These are phyloP conservation scores for Proales similis DNA, from an alignment of 1,140 invertebrate genomes.

Conservation along the genomic window DNA sequence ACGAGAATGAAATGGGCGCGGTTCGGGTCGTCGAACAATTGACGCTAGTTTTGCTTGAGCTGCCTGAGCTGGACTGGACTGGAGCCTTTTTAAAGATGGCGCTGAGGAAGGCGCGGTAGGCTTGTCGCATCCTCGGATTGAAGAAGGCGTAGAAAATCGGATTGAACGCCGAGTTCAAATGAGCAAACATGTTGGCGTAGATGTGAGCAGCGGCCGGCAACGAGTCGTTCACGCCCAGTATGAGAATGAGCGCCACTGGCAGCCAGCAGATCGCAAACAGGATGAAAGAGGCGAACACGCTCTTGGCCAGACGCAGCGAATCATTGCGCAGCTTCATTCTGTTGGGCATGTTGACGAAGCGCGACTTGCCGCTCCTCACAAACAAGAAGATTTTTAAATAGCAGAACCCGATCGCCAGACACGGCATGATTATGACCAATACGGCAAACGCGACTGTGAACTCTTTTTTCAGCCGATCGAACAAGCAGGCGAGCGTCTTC, in stretches of 20 bases:
- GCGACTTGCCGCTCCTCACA: background rate
- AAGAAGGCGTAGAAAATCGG: constrained; percentile 43
- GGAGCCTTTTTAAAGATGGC: too few species aligned
- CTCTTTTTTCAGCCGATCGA: constrained; percentile 45
- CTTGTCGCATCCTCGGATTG: background rate
- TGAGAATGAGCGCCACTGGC: constrained; percentile 46
- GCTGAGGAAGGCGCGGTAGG: too few species aligned
- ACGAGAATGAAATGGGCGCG: too few species aligned
- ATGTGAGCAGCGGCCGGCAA: constrained; percentile 43
- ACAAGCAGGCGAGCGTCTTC: constrained; percentile 46
- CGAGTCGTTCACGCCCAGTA: constrained; percentile 42
- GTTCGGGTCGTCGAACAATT: too few species aligned
- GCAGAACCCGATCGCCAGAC: constrained; percentile 42
- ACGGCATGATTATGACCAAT: constrained; percentile 42
- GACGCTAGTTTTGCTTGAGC: too few species aligned
- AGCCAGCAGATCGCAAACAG: constrained; percentile 48
- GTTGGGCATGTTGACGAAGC: background rate
- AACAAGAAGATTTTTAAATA: constrained; percentile 39
- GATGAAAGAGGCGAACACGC: constrained; percentile 45
- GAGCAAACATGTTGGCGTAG: constrained; percentile 45
- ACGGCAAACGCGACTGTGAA: constrained; percentile 45
- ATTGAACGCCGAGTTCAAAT: constrained; percentile 46
- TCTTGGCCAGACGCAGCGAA: constrained; percentile 42
- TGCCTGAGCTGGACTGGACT: too few species aligned
- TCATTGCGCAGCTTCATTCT: constrained; percentile 42